These are phyloP conservation scores for Eristalis intricaria DNA, from an alignment of 2,888 invertebrate genomes.

Conservation along the genomic window DNA sequence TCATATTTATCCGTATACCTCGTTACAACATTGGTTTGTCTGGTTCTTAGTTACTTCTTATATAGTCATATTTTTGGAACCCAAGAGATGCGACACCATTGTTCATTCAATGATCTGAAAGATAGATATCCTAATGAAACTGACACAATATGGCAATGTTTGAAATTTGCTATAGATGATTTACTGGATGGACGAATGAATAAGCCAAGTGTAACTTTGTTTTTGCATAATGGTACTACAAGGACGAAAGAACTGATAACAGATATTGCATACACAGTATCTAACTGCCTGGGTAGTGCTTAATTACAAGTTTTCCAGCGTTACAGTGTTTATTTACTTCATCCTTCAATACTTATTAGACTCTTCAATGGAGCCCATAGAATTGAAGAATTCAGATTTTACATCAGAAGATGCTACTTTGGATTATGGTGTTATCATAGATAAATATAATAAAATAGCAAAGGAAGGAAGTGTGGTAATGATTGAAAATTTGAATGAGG, in stretches of 20 bases:
- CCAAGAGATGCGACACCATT: constrained; percentile 69
- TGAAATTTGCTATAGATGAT: constrained; percentile 74
- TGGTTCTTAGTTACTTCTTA: background rate
- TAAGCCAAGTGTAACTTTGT: constrained; percentile 76
- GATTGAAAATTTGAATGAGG: constrained; percentile 78
- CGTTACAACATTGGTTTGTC: background rate
- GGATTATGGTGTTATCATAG: constrained; percentile 78
- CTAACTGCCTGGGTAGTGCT: constrained; percentile 76
- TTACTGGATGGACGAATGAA: constrained; percentile 74
- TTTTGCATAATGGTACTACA: constrained; percentile 73
- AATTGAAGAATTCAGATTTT: constrained; percentile 73
- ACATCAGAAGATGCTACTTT: constrained; percentile 58
- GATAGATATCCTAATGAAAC: constrained; percentile 72
- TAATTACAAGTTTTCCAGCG: background rate
- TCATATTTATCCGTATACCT: background rate
- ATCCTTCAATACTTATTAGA: constrained; percentile 41
- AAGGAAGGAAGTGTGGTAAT: constrained; percentile 77
- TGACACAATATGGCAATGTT: constrained; percentile 73
- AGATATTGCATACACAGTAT: constrained; percentile 75
- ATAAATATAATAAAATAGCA: constrained; percentile 76
- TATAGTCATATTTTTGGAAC: background rate
- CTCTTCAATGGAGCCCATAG: constrained; percentile 69
- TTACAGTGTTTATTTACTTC: background rate
- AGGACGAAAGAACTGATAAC: constrained; percentile 71
- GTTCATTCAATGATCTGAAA: constrained; percentile 73